Percentiles rank a stretch among this genome's conserved stretches.
These are phyloP conservation scores for Therioaphis trifolii DNA, from an alignment of 2,888 invertebrate species.

Conservation along the genomic window DNA sequence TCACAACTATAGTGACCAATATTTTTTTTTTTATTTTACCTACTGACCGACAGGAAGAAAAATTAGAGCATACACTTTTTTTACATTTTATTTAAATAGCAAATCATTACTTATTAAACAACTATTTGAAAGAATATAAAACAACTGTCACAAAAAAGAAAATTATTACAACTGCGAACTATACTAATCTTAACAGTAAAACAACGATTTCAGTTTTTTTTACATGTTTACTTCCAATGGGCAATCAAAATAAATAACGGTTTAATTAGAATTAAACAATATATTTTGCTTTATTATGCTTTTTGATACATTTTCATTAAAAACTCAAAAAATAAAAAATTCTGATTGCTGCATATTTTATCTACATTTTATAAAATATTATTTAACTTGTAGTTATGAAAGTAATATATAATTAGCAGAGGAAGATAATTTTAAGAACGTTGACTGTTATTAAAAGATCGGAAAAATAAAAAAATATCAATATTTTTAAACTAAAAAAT, in stretches of 20 bases:
- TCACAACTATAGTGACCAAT: constrained; percentile 43
- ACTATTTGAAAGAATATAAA: constrained; percentile 21
- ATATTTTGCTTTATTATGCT: not conserved
- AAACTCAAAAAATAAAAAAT: not conserved
- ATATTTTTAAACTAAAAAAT: too few relatives aligned
- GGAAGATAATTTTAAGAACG: too few relatives aligned
- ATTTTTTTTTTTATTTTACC: constrained; percentile 54
- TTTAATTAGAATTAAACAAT: constrained; percentile 13
- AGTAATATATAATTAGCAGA: too few relatives aligned
- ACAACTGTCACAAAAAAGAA: constrained; percentile 45
- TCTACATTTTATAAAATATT: too few relatives aligned
- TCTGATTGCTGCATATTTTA: not conserved
- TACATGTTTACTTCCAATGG: not conserved
- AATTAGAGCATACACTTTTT: constrained; percentile 37
- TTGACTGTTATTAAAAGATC: too few relatives aligned
- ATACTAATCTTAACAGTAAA: constrained; percentile 55
- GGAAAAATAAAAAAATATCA: too few relatives aligned
- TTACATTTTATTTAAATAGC: constrained; percentile 19
- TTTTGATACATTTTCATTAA: not conserved
- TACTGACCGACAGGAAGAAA: constrained; percentile 52
- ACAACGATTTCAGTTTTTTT: constrained; percentile 48
- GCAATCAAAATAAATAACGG: constrained; percentile 51
- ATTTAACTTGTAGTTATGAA: too few relatives aligned
- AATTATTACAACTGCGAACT: constrained; percentile 45
- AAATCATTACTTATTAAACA: constrained; percentile 31